Evolutionary conservation across 2,113 vertebrate species (phyloP).

Genomic region (Danionella cerebrum): DNA sequence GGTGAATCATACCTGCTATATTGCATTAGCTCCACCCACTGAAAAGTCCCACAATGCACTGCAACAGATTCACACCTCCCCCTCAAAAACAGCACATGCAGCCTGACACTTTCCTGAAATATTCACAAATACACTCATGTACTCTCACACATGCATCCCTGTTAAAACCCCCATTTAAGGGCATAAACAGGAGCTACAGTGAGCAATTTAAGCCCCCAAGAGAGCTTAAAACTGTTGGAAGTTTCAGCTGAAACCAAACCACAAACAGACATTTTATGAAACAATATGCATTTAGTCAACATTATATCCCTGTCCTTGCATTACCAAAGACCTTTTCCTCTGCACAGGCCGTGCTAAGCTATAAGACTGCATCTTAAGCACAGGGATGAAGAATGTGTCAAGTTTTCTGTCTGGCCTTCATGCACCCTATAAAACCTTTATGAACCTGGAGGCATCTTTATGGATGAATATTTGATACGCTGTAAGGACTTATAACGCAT

Average conservation of each 20-base stretch:
- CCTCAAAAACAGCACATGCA: neutral
- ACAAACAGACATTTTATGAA: neutral
- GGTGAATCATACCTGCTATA: constrained; percentile 34
- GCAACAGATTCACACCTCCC: neutral
- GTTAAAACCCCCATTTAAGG: constrained; percentile 12
- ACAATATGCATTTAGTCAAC: constrained; percentile 47
- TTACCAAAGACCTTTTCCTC: constrained; percentile 40
- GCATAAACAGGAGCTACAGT: constrained; percentile 10
- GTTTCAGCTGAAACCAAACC: constrained; percentile 36
- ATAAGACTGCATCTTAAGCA: constrained; percentile 21
- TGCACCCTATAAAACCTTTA: constrained; percentile 39
- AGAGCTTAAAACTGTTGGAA: neutral
- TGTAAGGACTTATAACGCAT: constrained; percentile 43
- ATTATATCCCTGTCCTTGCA: constrained; percentile 56
- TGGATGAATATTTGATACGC: constrained; percentile 50
- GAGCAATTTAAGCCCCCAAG: neutral
- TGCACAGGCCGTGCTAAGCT: constrained; percentile 1
- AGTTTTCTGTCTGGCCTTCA: constrained; percentile 33
- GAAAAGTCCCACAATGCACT: neutral
- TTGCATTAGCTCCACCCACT: neutral
- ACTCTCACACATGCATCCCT: neutral
- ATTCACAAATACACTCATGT: neutral
- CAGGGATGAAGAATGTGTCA: constrained; percentile 4
- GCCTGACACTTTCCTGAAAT: neutral
- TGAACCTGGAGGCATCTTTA: constrained; percentile 40